Evolutionary conservation across 2,888 invertebrate species (phyloP), one percentile per base, ranked within the genome.

Genomic region (Amiota minor): DNA sequence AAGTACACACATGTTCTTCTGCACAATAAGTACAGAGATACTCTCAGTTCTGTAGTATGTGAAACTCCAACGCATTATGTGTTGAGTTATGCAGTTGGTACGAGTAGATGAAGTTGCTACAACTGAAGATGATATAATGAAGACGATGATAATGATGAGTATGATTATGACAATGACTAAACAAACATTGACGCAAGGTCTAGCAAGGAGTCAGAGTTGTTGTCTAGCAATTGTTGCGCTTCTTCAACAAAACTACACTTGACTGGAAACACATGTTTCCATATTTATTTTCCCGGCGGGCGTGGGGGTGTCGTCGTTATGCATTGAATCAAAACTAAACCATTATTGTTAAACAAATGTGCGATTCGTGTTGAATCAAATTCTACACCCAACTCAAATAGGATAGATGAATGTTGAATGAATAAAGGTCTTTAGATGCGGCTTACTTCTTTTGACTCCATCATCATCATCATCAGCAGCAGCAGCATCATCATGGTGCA

Each of bases 1-100:
- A 74, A 82, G 78, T 83, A 83, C 81, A 56, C 16, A 16, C 56
- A 18, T 10, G 6, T 10, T 16, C 10, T 56, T 14, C 9, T 18
- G n/a, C 6, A 35, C 35, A 35, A 2, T 23, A 23, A 1, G 6
- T 35, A 35, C 6, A 35, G 35, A 35, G 53, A 53, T n/a, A 53
- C n/a, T 53, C 14, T 6, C 85, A 80, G 79, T 81, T 80, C 84
- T 84, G 82, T 74, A 82, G 67, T 72, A 61, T 70, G 74, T 65
- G 67, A 74, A 74, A 75, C 69, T 69, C 72, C 74, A 74, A 69
- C 74, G 74, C 67, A 67, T 20, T 49, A 16, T 20, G 49, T 50
- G 67, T 53, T 14, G 67, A 9, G 14, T 50, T 1, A 59, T 35
- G 20, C 59, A 59, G 12, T 10, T 14, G 59, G 1, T n/a, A 4